phyloP scores from a whole-genome alignment of 2,113 vertebrate species.

The Sylvilagus bachmani region DNA sequence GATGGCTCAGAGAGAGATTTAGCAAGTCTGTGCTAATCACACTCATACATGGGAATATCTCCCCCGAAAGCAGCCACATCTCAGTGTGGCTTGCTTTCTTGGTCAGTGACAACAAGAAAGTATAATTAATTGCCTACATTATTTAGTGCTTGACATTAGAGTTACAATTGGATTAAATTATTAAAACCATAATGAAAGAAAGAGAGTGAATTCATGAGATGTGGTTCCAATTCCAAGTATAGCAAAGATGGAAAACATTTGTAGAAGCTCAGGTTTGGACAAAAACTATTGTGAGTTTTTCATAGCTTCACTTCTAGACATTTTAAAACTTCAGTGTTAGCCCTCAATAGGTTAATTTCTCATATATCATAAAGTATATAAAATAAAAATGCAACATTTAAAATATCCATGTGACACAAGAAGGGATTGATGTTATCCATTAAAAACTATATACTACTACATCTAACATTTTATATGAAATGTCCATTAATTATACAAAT shows the following conservation, averaged over 20 bases:
- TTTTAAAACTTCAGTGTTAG: constrained; percentile 3
- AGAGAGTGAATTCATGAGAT: background rate
- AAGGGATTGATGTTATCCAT: background rate
- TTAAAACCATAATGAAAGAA: background rate
- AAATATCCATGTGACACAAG: constrained; percentile 18
- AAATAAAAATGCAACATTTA: constrained; percentile 48
- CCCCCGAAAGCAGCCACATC: constrained; percentile 77
- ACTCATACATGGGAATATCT: constrained; percentile 89
- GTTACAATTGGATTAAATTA: background rate
- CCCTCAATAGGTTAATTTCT: background rate
- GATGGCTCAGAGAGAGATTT: constrained; percentile 91
- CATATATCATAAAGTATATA: constrained; percentile 12
- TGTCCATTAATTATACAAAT: background rate
- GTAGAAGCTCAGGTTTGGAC: background rate
- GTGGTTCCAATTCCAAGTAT: background rate
- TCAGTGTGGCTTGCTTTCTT: background rate
- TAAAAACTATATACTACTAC: constrained; percentile 28
- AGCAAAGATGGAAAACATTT: constrained; percentile 2
- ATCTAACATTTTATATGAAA: background rate
- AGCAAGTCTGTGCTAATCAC: constrained; percentile 89
- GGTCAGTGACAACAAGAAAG: constrained; percentile 2
- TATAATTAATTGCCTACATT: constrained; percentile 9
- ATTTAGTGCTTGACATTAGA: background rate
- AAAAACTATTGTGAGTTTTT: background rate
- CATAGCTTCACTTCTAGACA: background rate